A percentile compares a stretch with the other conserved stretches of the same genome.
These are phyloP conservation scores for Himalopsyche tibetana DNA, from an alignment of 2,888 invertebrate genomes.

Conservation along the genomic window DNA sequence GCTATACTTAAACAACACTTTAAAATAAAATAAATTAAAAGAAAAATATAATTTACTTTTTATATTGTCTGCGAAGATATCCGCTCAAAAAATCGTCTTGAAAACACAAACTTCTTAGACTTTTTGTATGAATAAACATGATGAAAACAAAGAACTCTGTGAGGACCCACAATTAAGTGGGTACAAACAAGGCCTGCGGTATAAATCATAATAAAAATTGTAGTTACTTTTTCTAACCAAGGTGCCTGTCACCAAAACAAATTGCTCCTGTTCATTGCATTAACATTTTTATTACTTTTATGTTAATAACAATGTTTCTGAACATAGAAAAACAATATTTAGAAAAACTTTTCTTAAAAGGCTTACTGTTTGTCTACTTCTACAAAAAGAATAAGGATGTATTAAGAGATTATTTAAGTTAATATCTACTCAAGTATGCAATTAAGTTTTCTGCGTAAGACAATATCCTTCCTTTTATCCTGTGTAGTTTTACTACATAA, in stretches of 20 bases:
- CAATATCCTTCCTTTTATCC: neutral
- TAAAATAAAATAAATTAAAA: no score
- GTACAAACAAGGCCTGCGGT: no score
- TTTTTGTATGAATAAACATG: no score
- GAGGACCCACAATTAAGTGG: no score
- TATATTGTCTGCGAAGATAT: no score
- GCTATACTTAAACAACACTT: no score
- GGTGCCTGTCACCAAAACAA: conserved; percentile 2
- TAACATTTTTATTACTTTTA: conserved; percentile 26
- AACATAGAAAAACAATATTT: conserved; percentile 1
- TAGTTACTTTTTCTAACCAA: conserved; percentile 1
- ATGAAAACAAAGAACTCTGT: no score
- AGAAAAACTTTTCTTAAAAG: neutral
- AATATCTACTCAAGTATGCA: neutral
- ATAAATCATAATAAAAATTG: neutral
- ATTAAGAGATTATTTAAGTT: neutral
- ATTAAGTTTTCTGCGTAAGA: neutral
- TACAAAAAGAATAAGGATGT: neutral
- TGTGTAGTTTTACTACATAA: no score
- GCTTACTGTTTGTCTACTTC: neutral
- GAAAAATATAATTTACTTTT: no score
- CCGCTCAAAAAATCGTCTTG: no score
- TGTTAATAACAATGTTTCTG: neutral
- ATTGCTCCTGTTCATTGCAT: conserved; percentile 21
- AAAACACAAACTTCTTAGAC: no score